phyloP scores from a whole-genome alignment of 2,888 invertebrate genomes.

The Abrostola triplasia region DNA sequence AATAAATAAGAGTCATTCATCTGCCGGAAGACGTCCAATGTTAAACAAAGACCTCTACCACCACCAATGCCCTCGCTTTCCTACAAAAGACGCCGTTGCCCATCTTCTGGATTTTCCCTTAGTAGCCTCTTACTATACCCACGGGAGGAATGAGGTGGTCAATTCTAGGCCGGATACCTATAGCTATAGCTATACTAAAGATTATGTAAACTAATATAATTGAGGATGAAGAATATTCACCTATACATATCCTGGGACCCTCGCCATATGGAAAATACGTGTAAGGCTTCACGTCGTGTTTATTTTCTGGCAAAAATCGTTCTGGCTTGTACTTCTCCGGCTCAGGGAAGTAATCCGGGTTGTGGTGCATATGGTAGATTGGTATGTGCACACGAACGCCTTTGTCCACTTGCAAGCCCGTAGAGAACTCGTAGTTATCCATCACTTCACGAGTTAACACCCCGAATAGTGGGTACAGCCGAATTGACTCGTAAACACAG shows the following conservation, averaged over 20 bases:
- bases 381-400: constrained; percentile 68
- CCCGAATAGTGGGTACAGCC: constrained; percentile 69
- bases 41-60: no score
- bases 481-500: constrained; percentile 69
- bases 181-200: no score
- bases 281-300: constrained; percentile 60
- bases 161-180: no score
- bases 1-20: no score
- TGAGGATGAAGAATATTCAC: constrained; percentile 49
- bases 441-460: constrained; percentile 68
- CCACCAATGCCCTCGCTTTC: no score
- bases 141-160: no score
- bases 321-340: constrained; percentile 68
- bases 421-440: constrained; percentile 69
- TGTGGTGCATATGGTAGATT: constrained; percentile 63
- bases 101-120: no score
- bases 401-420: constrained; percentile 64
- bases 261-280: constrained; percentile 72
- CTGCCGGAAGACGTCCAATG: no score
- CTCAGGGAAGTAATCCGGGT: constrained; percentile 65
- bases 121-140: no score
- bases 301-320: constrained; percentile 64
- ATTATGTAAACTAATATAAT: no score
- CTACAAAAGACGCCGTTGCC: no score
- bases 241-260: constrained; percentile 71